Evolutionary conservation across 1,140 invertebrate genomes (phyloP).

Genomic region (Plodia interpunctella): DNA sequence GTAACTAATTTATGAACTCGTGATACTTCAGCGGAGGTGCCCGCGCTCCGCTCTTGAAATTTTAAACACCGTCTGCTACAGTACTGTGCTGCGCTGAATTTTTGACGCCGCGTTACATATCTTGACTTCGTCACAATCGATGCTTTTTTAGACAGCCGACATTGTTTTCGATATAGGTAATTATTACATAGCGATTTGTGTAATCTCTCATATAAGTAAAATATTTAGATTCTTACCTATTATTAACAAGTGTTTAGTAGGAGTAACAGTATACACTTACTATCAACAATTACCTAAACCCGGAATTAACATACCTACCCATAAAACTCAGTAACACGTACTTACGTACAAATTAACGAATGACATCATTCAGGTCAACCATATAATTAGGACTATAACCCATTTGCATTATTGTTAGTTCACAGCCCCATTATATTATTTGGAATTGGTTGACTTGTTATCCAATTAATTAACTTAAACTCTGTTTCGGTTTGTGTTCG

Average conservation of each 20-base stretch:
- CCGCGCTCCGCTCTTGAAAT: conserved; percentile 51
- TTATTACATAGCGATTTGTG: no score
- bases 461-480: conserved; percentile 12
- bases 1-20: conserved; percentile 67
- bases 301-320: neutral
- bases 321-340: neutral
- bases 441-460: conserved; percentile 7
- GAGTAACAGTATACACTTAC: no score
- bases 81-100: conserved; percentile 36
- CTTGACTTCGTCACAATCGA: conserved; percentile 29
- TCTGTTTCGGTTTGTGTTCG: conserved; percentile 1
- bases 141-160: conserved; percentile 19
- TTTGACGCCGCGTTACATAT: conserved; percentile 38
- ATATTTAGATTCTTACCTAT: no score
- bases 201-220: no score
- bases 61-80: conserved; percentile 43
- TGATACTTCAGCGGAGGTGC: conserved; percentile 48
- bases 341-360: conserved; percentile 9
- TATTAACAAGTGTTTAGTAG: no score
- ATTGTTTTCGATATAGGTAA: no score
- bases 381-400: conserved; percentile 9
- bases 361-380: conserved; percentile 7
- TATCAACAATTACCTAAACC: no score
- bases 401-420: conserved; percentile 11
- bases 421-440: conserved; percentile 9